Conservation (phyloP, 2,888 invertebrate species). For the Drosophila algonquin region DNA sequence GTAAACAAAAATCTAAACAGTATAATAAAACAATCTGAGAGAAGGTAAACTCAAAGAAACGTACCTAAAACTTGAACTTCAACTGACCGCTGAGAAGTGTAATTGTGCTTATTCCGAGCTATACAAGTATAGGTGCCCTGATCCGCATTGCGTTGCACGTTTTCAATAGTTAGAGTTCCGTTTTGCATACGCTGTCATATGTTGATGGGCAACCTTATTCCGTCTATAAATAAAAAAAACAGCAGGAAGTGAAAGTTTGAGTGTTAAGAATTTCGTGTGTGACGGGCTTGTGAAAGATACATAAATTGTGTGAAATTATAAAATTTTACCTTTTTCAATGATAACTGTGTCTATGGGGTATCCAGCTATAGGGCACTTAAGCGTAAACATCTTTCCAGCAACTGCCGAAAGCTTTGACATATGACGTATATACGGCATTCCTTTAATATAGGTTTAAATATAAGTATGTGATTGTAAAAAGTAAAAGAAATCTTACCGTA, state of each 20-base stretch:
- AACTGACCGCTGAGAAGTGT: slow-evolving; percentile 89
- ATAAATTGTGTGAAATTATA: not conserved
- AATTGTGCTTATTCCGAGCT: slow-evolving; percentile 92
- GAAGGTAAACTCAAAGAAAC: slow-evolving; percentile 45
- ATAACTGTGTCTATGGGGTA: not conserved
- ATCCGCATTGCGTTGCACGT: slow-evolving; percentile 92
- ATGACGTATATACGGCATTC: slow-evolving; percentile 8
- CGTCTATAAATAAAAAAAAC: slow-evolving; percentile 85
- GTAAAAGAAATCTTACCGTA: slow-evolving; percentile 86
- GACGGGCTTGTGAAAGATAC: no score
- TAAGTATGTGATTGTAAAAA: not conserved
- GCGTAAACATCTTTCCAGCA: not conserved
- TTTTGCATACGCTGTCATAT: slow-evolving; percentile 93
- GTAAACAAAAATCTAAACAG: not conserved
- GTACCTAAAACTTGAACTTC: slow-evolving; percentile 90
- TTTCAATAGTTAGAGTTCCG: slow-evolving; percentile 92
- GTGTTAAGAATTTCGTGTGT: no score
- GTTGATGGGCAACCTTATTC: slow-evolving; percentile 91
- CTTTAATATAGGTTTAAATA: not conserved
- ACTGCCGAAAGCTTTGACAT: not conserved
- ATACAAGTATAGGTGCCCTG: slow-evolving; percentile 96
- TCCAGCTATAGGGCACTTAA: not conserved
- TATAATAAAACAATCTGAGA: not conserved
- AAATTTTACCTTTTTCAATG: not conserved
- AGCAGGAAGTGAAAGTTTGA: no score